These are phyloP conservation scores for Sparidentex hasta DNA, from an alignment of 2,797 vertebrate genomes.

Conservation along the genomic window DNA sequence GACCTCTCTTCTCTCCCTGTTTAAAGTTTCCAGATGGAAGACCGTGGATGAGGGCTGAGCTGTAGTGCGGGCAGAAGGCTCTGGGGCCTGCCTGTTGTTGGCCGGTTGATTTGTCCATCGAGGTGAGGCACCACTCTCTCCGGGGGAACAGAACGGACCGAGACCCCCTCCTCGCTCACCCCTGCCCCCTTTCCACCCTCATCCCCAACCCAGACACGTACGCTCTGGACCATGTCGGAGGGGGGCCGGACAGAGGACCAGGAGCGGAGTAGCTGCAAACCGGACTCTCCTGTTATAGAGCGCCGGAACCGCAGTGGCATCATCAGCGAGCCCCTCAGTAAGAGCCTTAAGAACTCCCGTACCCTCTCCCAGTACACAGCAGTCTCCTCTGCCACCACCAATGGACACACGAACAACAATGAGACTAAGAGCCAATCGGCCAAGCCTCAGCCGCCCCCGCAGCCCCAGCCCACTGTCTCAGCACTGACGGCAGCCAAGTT, in stretches of 20 bases:
- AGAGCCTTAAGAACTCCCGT: slow-evolving; percentile 97
- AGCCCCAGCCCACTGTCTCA: slow-evolving; percentile 90
- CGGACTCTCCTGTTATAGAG: slow-evolving; percentile 89
- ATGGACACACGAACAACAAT: slow-evolving; percentile 91
- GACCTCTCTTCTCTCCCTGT: slow-evolving; percentile 71
- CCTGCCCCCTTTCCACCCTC: slow-evolving; percentile 77
- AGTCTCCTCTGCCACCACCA: slow-evolving; percentile 87
- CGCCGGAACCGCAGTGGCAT: slow-evolving; percentile 96
- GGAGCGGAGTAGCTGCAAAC: slow-evolving; percentile 87
- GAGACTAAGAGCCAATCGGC: slow-evolving; percentile 92
- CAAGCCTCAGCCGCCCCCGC: slow-evolving; percentile 82
- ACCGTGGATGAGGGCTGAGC: slow-evolving; percentile 83
- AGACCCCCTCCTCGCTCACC: slow-evolving; percentile 70
- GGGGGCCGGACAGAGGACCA: slow-evolving; percentile 87
- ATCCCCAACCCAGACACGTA: slow-evolving; percentile 74
- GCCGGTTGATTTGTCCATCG: slow-evolving; percentile 70
- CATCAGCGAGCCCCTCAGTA: slow-evolving; percentile 97
- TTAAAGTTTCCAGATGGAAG: slow-evolving; percentile 81
- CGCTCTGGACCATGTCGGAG: slow-evolving; percentile 92
- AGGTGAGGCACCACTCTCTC: slow-evolving; percentile 77
- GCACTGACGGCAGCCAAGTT: slow-evolving; percentile 91
- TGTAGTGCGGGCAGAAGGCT: slow-evolving; percentile 82
- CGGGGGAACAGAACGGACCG: slow-evolving; percentile 71
- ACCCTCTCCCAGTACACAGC: slow-evolving; percentile 97
- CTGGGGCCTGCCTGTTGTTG: slow-evolving; percentile 81